Evolutionary conservation across 1,140 invertebrate genomes (phyloP), one percentile per base, ranked within the genome.

Genomic region (Dendrolimus kikuchii): DNA sequence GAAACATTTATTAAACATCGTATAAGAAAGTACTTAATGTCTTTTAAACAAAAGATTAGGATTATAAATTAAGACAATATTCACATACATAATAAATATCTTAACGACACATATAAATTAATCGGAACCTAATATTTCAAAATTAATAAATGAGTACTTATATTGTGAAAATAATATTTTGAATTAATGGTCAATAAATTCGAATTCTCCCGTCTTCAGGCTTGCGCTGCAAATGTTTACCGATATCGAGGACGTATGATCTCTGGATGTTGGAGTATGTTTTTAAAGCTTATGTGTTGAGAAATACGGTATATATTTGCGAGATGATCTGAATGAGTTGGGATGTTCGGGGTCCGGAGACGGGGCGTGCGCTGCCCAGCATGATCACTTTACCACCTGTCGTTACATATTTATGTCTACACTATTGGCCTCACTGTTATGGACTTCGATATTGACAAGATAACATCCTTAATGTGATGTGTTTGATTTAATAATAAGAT

Each of bases 381-480:
- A 81, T 85, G 84, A 71, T 72, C 81, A 81, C 81, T 80, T 76
- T 82, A 85, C 84, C 81, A 84, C 81, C 84, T 84, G 81, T 84
- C 81, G 84, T 77, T 83, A 81, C 79, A 84, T 86, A 86, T 86
- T 85, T 86, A 86, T 87, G 83, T 84, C 85, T 84, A 81, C 84
- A 85, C 78, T 82, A 85, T 86, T 83, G 78, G 75, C 79, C 81
- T 80, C 83, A 82, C 78, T 81, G 81, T 85, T 82, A 84, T 82
- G 78, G 82, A 85, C 84, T 87, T 87, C 75, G 85, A 88, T 88
- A 88, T 88, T 88, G 86, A 87, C 85, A 86, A 86, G 86, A 87
- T 88, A 88, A 88, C 86, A 87, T 84, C 86, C 85, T 86, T 88
- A 88, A 88, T 88, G 84, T 88, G 86, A 88, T 88, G 85, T 88